Base-by-base conservation (phyloP, 2,888 invertebrate species). In the Alloscopus bannaensis region DNA sequence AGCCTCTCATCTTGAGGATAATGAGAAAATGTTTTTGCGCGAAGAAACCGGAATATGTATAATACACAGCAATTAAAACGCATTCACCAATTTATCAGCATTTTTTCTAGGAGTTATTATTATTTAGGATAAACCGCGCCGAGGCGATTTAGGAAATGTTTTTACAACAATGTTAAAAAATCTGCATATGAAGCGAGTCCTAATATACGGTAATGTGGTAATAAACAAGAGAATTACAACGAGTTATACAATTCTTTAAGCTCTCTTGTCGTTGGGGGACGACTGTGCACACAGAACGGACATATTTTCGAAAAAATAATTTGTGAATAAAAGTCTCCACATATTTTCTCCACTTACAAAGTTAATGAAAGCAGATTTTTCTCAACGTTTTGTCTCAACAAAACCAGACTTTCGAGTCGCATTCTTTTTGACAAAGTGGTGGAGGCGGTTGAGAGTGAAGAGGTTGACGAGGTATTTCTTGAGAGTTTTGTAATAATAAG, bases 351-450 rank as follows among this genome's bases (percentile, higher is more conserved):
- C 47, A 26, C 65, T 66, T 42, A 64, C 16, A 22, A 22, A 13
- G 45, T 45, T 57, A 57, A 57, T 22, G 55, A 57, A 57, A 16
- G 55, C 16, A 16, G 55, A 18, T 50, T 22, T 47, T 26, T 28
- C 20, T n/a, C 65, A n/a, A n/a, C 4, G 18, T 28, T 18, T 4
- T 45, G 26, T 42, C 24, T n/a, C 28, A 8, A 45, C 16, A 11
- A 60, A 71, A 71, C 71, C 71, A 50, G 71, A 71, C 60, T 71
- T 71, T 31, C 40, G 59, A 45, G 60, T 47, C 28, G 36, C 64
- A 64, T 64, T 45, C 22, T 52, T 59, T 64, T 52, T 45, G 64
- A 45, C 64, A 45, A 18, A 22, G 24, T 6, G 6, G 36, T 36
- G n/a, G 11, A 4, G 47, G n/a, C 47, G 4, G 6, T 13, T 22